phyloP scores from a whole-genome alignment of 2,113 vertebrate species.

The Sphyrna mokarran region DNA sequence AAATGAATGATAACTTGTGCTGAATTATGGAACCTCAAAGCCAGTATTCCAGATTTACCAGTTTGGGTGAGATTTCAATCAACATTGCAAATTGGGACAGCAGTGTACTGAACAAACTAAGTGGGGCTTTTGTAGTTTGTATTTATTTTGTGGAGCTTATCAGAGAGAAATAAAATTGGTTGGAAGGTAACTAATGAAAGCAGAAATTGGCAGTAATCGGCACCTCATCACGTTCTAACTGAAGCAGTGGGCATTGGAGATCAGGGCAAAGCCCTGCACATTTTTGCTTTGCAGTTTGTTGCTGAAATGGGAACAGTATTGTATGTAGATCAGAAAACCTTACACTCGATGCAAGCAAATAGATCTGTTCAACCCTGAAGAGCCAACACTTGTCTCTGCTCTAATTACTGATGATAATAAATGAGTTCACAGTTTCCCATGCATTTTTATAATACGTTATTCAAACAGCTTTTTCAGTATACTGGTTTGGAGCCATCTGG shows the following conservation, averaged over 20 bases:
- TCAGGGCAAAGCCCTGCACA: background rate
- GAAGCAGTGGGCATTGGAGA: background rate
- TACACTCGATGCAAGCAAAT: constrained; percentile 5
- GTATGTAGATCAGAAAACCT: constrained; percentile 1
- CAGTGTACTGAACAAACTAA: background rate
- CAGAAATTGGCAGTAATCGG: background rate
- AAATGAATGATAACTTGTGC: background rate
- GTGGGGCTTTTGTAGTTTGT: background rate
- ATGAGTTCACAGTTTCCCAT: constrained; percentile 18
- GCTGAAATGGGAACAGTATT: background rate
- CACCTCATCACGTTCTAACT: background rate
- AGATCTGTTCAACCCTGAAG: constrained; percentile 19
- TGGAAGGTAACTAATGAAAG: background rate
- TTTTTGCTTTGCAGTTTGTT: background rate
- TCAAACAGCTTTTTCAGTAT: background rate
- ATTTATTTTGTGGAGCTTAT: background rate
- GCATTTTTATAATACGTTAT: constrained; percentile 26
- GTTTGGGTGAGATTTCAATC: background rate
- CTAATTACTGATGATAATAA: constrained; percentile 32
- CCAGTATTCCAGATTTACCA: background rate
- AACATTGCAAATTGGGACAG: background rate
- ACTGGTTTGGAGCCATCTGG: constrained; percentile 27
- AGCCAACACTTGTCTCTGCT: constrained; percentile 3
- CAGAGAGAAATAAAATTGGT: background rate
- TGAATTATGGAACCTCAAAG: background rate